Evolutionary conservation across 1,140 invertebrate species (phyloP), one percentile per base, ranked within the genome.

Genomic region (Helicoverpa armigera): DNA sequence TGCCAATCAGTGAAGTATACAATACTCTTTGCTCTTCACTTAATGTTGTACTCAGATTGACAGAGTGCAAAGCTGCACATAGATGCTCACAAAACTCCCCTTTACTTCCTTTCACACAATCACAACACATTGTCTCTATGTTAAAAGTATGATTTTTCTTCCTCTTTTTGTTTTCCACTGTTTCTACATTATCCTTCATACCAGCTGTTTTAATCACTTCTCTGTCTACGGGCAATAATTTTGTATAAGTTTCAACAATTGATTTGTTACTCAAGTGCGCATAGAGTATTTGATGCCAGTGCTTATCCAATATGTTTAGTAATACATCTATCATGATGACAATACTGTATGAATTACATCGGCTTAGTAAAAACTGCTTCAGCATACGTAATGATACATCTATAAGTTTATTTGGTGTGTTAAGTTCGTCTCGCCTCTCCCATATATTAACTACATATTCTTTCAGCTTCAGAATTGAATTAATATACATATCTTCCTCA

Each of bases 251-350:
- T 70, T 70, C 67, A 23, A 70, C 14, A 4, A 70, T 31, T 10
- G n/a, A 14, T 11, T 31, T 51, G 50, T 29, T 13, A 23, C 23
- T 53, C 23, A 72, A 72, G 54, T 54, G 23, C 10, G 69, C 69
- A 14, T 72, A 50, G 2, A 72, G 11, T 14, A 72, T 72, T 53
- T 54, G 69, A 31, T 50, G 53, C 69, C 69, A 72, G 53, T 72
- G 69, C 5, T n/a, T 72, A 29, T 83, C 83, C 12, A 86, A 9
- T 1, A 86, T 74, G 43, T 83, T 83, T 0, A 53, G 48, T 2
- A 83, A 54, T 2, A 86, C 79, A 43, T 86, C 85, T 0, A 83
- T 53, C 80, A 86, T 86, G 0, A 54, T 31, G 3, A 14, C 58
- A 0, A 53, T 31, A 14, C 74, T 80, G 72, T 83, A 86, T 3